Evolutionary conservation across 1,140 invertebrate species (phyloP).

Genomic region (Nasonia giraulti): DNA sequence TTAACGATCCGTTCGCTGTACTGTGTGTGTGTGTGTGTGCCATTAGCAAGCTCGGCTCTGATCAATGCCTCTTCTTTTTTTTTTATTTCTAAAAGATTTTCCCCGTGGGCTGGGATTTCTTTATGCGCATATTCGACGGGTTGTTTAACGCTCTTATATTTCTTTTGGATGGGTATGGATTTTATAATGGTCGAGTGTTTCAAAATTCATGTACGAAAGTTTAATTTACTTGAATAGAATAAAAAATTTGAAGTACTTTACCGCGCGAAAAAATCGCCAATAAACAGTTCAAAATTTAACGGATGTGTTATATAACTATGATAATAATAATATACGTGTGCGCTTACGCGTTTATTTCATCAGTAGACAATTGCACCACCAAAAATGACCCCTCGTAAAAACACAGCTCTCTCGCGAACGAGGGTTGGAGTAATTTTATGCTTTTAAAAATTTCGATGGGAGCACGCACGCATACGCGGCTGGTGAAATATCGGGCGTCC

Average conservation of each 20-base stretch:
- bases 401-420: not conserved
- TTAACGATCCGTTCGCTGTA: slow-evolving; percentile 29
- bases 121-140: not conserved
- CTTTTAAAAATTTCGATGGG: slow-evolving; percentile 35
- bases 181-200: not conserved
- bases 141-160: not conserved
- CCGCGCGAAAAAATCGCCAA: not conserved
- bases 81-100: slow-evolving; percentile 6
- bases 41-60: slow-evolving; percentile 7
- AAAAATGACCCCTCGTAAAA: not conserved
- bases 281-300: slow-evolving; percentile 5
- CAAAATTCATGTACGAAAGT: not conserved
- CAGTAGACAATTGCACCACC: too few relatives aligned
- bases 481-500: slow-evolving; percentile 41
- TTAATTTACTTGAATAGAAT: not conserved
- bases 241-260: not conserved
- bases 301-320: not conserved
- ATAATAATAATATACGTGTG: too few relatives aligned
- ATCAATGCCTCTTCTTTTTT: not conserved
- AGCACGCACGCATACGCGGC: not conserved
- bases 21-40: not conserved
- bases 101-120: not conserved
- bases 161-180: not conserved
- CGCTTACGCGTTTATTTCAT: too few relatives aligned
- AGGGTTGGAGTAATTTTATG: slow-evolving; percentile 28